Percentiles rank a stretch among this genome's conserved stretches.
Conservation (phyloP, 2,113 vertebrate genomes). For the Cyanocitta stelleri region DNA sequence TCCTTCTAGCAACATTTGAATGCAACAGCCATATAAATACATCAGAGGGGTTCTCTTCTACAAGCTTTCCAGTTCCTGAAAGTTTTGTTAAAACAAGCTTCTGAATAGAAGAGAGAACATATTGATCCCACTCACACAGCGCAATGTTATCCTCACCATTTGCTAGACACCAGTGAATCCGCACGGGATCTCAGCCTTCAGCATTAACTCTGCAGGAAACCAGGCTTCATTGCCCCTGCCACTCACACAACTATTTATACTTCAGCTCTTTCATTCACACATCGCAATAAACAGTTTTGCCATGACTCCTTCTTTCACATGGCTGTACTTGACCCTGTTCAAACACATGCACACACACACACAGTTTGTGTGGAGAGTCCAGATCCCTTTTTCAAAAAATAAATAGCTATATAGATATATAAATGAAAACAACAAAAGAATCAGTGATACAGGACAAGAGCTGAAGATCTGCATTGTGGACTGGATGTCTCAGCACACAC, state of each 20-base stretch:
- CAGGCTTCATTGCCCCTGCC: slow-evolving; percentile 53
- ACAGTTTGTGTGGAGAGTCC: neutral
- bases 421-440: neutral
- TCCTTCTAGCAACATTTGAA: neutral
- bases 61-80: neutral
- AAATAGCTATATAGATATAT: neutral
- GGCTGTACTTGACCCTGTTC: slow-evolving; percentile 20
- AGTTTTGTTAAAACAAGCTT: slow-evolving; percentile 27
- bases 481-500: neutral
- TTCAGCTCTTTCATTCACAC: slow-evolving; percentile 34
- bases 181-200: neutral
- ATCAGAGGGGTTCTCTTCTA: neutral
- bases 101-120: neutral
- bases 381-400: slow-evolving; percentile 7
- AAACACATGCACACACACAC: neutral
- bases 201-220: neutral
- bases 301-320: slow-evolving; percentile 13
- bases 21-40: neutral
- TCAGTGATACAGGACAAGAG: neutral
- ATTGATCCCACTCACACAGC: neutral
- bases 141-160: neutral
- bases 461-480: neutral
- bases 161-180: neutral
- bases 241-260: slow-evolving; percentile 38
- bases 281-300: neutral